Base-by-base conservation (phyloP, 2,797 vertebrate species). In the Etheostoma perlongum region DNA sequence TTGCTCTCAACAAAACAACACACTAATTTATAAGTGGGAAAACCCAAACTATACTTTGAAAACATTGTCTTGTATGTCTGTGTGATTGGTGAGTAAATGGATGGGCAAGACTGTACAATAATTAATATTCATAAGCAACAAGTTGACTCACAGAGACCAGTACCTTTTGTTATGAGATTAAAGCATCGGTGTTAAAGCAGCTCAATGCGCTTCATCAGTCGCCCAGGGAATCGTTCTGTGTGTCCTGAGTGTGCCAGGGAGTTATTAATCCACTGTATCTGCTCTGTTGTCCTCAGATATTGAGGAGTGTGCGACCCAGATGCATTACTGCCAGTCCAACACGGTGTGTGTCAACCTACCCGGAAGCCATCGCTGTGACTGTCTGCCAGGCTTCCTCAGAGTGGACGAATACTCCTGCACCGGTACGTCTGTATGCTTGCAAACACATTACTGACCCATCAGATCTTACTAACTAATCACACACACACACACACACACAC, bases 331-430 rank as follows among this genome's bases (percentile, higher is more conserved):
- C 83, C 98, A 97, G 57, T 95, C 97, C 89, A 98, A 99, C 83
- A 99, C 97, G 0, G 91, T 95, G 79, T 99, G 98, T 0, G 94
- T 97, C 25, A 99, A 99, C 91, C 79, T 98, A 80, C 96, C 97
- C 0, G 97, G 97, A 1, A 92, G 95, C 48, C 97, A 98, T 87
- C 97, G 95, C 72, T 99, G 98, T 47, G 97, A 99, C 91, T 99
- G 98, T 48, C 86, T 97, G 30, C 74, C 90, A 10, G 97, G 97
- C 4, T 98, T 97, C 54, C 96, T 95, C 76, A 95, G 97, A 1
- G 96, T 99, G 78, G 97, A 99, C 33, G 96, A 98, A 78, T 99
- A 96, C 92, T 99, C 98, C 77, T 99, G 98, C 83, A 98, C 97
- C 44, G 97, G 98, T 99, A 92, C 57, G 95, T 82, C 77, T 44